These are phyloP conservation scores for Euspilapteryx auroguttella DNA, from an alignment of 2,888 invertebrate genomes.

Conservation along the genomic window DNA sequence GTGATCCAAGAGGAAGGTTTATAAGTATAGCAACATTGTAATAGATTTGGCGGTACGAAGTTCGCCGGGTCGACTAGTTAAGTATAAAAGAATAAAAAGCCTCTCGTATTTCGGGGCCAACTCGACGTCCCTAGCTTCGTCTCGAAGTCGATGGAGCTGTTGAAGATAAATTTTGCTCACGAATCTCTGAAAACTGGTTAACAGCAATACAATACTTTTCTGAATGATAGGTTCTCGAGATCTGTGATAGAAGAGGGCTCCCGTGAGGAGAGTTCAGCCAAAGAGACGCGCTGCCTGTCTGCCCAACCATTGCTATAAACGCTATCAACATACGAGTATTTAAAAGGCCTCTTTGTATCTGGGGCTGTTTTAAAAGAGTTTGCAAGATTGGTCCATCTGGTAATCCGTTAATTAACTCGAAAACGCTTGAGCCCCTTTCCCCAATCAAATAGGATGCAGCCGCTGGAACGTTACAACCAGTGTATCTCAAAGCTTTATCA, in stretches of 20 bases:
- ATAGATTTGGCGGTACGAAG: no score
- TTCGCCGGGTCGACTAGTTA: no score
- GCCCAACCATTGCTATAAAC: conserved; percentile 48
- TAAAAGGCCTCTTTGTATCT: conserved; percentile 40
- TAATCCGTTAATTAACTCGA: conserved; percentile 37
- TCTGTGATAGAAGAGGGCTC: conserved; percentile 41
- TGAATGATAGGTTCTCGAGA: conserved; percentile 47
- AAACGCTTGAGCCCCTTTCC: conserved; percentile 42
- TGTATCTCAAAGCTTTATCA: conserved; percentile 27
- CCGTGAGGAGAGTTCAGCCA: conserved; percentile 52
- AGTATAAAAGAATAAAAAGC: no score
- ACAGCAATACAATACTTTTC: conserved; percentile 51
- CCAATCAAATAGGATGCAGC: conserved; percentile 46
- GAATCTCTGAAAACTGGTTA: conserved; percentile 41
- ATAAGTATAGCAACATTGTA: no score
- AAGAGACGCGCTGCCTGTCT: conserved; percentile 37
- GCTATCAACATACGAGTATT: conserved; percentile 48
- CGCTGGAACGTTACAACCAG: conserved; percentile 43
- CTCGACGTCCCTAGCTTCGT: no score
- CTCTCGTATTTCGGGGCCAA: no score
- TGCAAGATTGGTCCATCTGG: conserved; percentile 40
- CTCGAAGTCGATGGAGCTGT: conserved; percentile 31
- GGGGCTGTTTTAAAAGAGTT: conserved; percentile 39
- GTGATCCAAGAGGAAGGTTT: no score
- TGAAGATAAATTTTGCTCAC: conserved; percentile 11